Base-by-base conservation (phyloP, 2,113 vertebrate genomes). In the Tamias sibiricus region DNA sequence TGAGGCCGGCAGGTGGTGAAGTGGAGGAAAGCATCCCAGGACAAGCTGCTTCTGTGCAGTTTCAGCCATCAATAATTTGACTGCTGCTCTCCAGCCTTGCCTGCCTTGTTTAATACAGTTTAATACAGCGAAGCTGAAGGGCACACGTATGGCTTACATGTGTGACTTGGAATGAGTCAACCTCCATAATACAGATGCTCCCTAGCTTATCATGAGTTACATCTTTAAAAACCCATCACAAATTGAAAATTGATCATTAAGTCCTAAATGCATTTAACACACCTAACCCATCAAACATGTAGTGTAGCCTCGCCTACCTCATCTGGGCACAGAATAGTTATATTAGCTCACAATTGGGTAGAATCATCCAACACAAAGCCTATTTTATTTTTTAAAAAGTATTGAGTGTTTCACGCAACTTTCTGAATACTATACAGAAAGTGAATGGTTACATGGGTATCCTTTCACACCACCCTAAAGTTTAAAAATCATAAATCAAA, bases 61-160 rank as follows among this genome's bases (percentile, higher is more conserved):
- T n/a, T 62, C 44, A 66, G 30, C 44, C 10, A 4, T 35, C 57
- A 11, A 8, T 91, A 57, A 8, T 47, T 22, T 94, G 4, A 13
- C 12, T n/a, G 8, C 20, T 35, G 71, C 81, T 82, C 91, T 11
- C 32, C 4, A 87, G 4, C 19, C 81, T 62, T 5, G 28, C 44
- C 9, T 6, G 8, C 35, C 40, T 20, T 62, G 24, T 44, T 47
- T 28, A 47, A 20, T 7, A 49, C 22, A 62, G 12, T 8, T 47
- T 28, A 47, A 20, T 7, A 49, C 22, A 62, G 12, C 6, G 9
- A 59, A 75, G 44, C 16, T 26, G 17, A 47, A 75, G 16, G 22
- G 0, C 7, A 68, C 49, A 79, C 24, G 40, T 30, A 42, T 1
- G 0, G 4, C 52, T 13, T 35, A 32, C 6, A 20, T 8, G 1